phyloP scores from a whole-genome alignment of 2,797 vertebrate species.

The Xiphorhynchus erythropygius region DNA sequence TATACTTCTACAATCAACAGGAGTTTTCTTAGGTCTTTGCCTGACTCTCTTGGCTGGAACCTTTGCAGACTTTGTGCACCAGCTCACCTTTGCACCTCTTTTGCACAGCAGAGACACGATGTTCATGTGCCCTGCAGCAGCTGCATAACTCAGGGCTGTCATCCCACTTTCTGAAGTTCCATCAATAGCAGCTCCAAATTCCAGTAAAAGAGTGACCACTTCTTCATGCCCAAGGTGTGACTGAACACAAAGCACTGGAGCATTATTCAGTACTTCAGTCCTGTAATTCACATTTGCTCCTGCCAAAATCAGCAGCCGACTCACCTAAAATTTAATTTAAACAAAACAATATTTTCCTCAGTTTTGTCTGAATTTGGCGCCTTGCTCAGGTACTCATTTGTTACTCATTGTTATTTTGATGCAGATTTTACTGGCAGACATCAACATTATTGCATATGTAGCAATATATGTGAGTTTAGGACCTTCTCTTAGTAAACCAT shows the following conservation, averaged over 20 bases:
- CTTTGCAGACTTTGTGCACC: neutral
- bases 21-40: neutral
- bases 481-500: neutral
- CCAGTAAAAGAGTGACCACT: slow-evolving; percentile 87
- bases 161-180: slow-evolving; percentile 90
- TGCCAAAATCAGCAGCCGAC: slow-evolving; percentile 93
- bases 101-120: slow-evolving; percentile 88
- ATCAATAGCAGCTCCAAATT: slow-evolving; percentile 89
- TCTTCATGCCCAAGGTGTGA: slow-evolving; percentile 95
- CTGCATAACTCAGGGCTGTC: slow-evolving; percentile 90
- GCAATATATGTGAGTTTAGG: neutral
- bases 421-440: neutral
- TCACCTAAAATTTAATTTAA: slow-evolving; percentile 83
- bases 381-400: neutral
- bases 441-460: neutral
- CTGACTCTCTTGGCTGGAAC: neutral
- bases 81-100: slow-evolving; percentile 87
- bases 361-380: neutral
- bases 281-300: slow-evolving; percentile 97
- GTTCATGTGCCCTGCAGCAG: slow-evolving; percentile 89
- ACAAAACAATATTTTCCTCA: neutral
- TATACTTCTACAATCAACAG: neutral
- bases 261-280: slow-evolving; percentile 94
- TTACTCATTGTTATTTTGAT: neutral
- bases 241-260: slow-evolving; percentile 93